A percentile compares a stretch with the other conserved stretches of the same genome.
These are phyloP conservation scores for Poeciliopsis infans DNA, from an alignment of 2,797 vertebrate genomes.

Conservation along the genomic window DNA sequence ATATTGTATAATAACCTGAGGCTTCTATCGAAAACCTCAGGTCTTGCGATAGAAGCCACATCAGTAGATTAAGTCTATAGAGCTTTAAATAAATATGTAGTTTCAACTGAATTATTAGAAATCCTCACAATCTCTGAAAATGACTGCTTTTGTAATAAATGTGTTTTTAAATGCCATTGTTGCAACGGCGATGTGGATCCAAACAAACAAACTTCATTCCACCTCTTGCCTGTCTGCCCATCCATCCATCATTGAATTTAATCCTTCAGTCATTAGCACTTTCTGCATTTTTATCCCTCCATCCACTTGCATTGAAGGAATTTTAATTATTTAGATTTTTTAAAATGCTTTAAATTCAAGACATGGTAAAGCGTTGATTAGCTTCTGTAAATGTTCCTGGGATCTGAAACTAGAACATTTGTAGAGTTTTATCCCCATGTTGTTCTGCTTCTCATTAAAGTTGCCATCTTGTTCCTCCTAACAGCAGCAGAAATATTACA, in stretches of 20 bases:
- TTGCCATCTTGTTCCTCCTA: not conserved
- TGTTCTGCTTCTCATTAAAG: not conserved
- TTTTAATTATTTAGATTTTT: constrained; percentile 11
- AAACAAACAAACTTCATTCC: not conserved
- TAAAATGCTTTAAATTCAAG: not conserved
- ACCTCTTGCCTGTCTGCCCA: not conserved
- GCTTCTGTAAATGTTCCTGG: not conserved
- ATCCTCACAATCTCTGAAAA: not conserved
- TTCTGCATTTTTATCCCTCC: not conserved
- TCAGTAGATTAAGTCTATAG: too few relatives aligned
- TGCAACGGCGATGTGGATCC: too few relatives aligned
- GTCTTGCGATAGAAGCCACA: too few relatives aligned
- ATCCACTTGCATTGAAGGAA: not conserved
- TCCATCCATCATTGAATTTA: constrained; percentile 6
- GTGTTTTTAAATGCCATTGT: too few relatives aligned
- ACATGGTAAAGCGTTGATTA: not conserved
- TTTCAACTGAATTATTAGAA: not conserved
- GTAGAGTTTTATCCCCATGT: not conserved
- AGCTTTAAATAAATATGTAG: too few relatives aligned
- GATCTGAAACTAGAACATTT: constrained; percentile 1
- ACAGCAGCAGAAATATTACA: not conserved
- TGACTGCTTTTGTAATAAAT: too few relatives aligned
- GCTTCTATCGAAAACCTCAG: too few relatives aligned
- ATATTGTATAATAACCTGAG: too few relatives aligned
- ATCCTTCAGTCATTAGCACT: not conserved